Evolutionary conservation across 1,140 invertebrate genomes (phyloP).

Genomic region (Eupeodes corollae): DNA sequence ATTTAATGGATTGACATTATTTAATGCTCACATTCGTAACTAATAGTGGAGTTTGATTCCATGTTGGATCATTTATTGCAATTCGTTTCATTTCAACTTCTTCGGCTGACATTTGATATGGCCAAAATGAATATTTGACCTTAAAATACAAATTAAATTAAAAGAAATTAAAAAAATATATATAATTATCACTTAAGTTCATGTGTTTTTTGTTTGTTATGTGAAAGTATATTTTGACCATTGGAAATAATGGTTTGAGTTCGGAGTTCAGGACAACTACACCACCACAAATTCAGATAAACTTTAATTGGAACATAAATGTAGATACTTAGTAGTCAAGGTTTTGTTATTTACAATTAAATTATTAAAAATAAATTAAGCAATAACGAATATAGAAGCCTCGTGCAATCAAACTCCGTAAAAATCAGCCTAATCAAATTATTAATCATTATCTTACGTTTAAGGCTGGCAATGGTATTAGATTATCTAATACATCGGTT

Average conservation of each 20-base stretch:
- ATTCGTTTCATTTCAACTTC: conserved; percentile 42
- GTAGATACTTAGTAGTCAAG: no score
- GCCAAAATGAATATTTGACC: conserved; percentile 52
- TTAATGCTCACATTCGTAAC: conserved; percentile 53
- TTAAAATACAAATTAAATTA: conserved; percentile 16
- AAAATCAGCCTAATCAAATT: background rate
- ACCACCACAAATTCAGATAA: no score
- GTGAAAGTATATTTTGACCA: no score
- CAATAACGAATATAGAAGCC: conserved; percentile 18
- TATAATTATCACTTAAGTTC: conserved; percentile 11
- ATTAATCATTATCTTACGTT: conserved; percentile 46
- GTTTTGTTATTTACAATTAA: no score
- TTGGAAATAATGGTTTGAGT: no score
- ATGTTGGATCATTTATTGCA: conserved; percentile 46
- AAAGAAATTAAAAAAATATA: background rate
- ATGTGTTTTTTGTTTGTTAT: no score
- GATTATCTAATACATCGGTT: conserved; percentile 39
- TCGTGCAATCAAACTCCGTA: conserved; percentile 8
- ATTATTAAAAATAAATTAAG: no score
- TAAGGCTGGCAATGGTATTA: conserved; percentile 54
- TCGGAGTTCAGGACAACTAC: no score
- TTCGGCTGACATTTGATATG: conserved; percentile 45
- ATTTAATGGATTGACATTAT: background rate
- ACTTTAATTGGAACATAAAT: no score
- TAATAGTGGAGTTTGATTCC: conserved; percentile 46